These are phyloP conservation scores for Phocoena sinus DNA, from an alignment of 2,113 vertebrate species.

Conservation along the genomic window DNA sequence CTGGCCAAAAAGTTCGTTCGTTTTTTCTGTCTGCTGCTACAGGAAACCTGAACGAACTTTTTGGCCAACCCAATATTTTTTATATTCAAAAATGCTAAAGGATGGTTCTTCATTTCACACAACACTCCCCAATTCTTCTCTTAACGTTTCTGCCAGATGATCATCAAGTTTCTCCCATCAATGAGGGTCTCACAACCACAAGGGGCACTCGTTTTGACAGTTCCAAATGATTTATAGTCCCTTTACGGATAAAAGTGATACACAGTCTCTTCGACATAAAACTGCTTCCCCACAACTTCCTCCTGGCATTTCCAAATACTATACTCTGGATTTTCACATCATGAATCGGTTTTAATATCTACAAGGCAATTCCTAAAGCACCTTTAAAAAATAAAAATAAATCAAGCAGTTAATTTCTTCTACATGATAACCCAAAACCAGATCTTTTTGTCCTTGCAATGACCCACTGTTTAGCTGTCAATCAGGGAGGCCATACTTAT, in stretches of 20 bases:
- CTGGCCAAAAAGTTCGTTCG: no score
- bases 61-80: not conserved
- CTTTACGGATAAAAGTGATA: not conserved
- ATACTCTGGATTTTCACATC: not conserved
- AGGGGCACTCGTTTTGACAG: not conserved
- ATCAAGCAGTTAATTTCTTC: not conserved
- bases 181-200: not conserved
- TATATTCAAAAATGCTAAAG: not conserved
- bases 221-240: not conserved
- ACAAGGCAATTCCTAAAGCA: not conserved
- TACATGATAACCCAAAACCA: not conserved
- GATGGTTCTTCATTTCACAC: not conserved
- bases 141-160: not conserved
- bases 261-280: not conserved
- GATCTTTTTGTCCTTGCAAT: not conserved
- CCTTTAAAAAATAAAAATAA: not conserved
- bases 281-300: not conserved
- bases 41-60: no score
- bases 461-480: not conserved
- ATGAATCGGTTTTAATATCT: not conserved
- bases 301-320: not conserved
- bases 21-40: no score
- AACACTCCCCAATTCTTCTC: not conserved
- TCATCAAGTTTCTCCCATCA: not conserved
- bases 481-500: not conserved